Percentiles rank a stretch among this genome's conserved stretches.
phyloP scores from a whole-genome alignment of 2,113 vertebrate species.

The Lagenorhynchus albirostris region DNA sequence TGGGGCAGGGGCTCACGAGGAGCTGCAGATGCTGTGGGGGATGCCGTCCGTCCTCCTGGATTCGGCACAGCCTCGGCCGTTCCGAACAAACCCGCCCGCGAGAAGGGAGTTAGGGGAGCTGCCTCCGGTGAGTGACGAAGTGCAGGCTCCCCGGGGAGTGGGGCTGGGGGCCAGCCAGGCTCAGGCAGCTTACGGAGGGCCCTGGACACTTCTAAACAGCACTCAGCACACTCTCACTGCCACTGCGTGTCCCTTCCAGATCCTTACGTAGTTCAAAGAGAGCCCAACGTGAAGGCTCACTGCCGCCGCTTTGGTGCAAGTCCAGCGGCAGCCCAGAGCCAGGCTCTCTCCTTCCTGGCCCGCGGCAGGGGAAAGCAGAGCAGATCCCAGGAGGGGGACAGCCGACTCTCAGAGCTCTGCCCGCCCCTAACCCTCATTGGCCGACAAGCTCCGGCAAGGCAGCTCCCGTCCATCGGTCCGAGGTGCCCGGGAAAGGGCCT shows the following conservation, averaged over 20 bases:
- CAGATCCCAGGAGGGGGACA: background rate
- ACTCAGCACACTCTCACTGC: background rate
- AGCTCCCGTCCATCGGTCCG: background rate
- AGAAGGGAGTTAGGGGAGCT: background rate
- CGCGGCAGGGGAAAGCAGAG: background rate
- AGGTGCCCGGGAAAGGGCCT: background rate
- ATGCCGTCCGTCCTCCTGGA: background rate
- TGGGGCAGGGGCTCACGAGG: background rate
- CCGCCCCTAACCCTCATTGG: background rate
- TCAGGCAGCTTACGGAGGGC: background rate
- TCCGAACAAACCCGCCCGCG: background rate
- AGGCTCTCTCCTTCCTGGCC: background rate
- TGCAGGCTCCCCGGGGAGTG: accelerated
- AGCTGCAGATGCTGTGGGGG: background rate
- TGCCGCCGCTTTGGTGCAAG: background rate
- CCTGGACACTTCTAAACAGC: background rate
- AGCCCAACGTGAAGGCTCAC: background rate
- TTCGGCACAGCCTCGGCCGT: background rate
- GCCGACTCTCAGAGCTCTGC: too few species aligned
- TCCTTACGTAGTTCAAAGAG: background rate
- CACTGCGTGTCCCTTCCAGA: background rate
- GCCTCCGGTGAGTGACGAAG: background rate
- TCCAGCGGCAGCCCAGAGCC: background rate
- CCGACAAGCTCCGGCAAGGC: background rate
- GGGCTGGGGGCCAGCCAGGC: accelerated